Conservation (phyloP, 30 jellyfish, hydroid and myxozoan species). For the Rhopilema esculentum region DNA sequence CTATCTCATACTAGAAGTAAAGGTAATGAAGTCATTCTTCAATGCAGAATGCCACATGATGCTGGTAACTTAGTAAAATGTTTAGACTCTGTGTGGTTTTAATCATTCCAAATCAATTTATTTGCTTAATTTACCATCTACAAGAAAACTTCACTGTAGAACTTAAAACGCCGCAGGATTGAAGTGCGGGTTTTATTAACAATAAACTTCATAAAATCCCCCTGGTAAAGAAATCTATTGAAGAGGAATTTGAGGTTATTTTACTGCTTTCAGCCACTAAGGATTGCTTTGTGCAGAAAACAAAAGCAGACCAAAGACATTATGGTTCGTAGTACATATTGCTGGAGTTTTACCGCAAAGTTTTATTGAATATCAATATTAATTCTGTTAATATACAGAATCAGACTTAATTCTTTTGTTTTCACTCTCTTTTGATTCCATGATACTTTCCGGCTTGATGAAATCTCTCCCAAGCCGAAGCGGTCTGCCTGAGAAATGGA, state of each 20-base stretch:
- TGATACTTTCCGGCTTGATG: slow-evolving; percentile 20
- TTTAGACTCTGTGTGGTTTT: too few species aligned
- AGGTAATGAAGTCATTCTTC: too few species aligned
- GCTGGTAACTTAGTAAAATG: too few species aligned
- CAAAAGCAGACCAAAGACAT: slow-evolving; percentile 10
- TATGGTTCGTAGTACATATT: not conserved
- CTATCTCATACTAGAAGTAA: too few species aligned
- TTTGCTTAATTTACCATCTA: too few species aligned
- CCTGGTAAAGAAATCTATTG: not conserved
- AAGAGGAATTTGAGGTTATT: not conserved
- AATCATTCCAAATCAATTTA: too few species aligned
- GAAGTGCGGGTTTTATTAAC: not conserved
- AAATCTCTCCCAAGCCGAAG: not conserved
- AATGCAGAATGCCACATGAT: too few species aligned
- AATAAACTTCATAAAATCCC: not conserved
- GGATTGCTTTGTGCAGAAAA: not conserved
- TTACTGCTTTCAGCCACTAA: not conserved
- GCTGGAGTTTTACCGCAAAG: not conserved
- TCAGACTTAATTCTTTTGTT: not conserved
- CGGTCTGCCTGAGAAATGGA: not conserved
- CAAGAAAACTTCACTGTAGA: not conserved
- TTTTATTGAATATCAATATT: slow-evolving; percentile 5
- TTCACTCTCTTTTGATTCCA: slow-evolving; percentile 4
- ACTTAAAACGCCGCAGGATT: not conserved
- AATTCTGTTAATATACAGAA: slow-evolving; percentile 1